phyloP scores from a whole-genome alignment of 2,888 invertebrate species.

The Branchellion lobata region DNA sequence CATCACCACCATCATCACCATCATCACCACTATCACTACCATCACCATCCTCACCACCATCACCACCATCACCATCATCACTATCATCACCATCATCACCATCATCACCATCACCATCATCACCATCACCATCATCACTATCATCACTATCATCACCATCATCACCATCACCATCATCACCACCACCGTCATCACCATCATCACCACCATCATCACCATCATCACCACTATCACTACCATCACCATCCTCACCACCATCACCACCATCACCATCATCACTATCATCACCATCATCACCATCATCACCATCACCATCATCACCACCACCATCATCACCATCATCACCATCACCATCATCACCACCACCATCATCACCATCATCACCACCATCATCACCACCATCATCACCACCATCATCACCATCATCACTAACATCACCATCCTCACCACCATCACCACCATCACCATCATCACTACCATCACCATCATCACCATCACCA shows the following conservation, averaged over 20 bases:
- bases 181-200: neutral
- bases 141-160: slow-evolving; percentile 65
- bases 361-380: neutral
- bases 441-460: neutral
- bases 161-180: neutral
- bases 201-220: neutral
- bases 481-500: neutral
- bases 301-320: neutral
- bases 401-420: neutral
- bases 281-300: neutral
- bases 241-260: no score
- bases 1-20: neutral
- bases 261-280: neutral
- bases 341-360: neutral
- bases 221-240: no score
- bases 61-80: neutral
- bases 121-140: neutral
- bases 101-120: neutral
- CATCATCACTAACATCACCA: neutral
- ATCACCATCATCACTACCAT: neutral
- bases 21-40: no score
- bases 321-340: neutral
- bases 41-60: no score
- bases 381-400: neutral
- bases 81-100: neutral